A percentile compares a stretch with the other conserved stretches of the same genome.
These are phyloP conservation scores for Schrankia costaestrigalis DNA, from an alignment of 2,888 invertebrate species.

Conservation along the genomic window DNA sequence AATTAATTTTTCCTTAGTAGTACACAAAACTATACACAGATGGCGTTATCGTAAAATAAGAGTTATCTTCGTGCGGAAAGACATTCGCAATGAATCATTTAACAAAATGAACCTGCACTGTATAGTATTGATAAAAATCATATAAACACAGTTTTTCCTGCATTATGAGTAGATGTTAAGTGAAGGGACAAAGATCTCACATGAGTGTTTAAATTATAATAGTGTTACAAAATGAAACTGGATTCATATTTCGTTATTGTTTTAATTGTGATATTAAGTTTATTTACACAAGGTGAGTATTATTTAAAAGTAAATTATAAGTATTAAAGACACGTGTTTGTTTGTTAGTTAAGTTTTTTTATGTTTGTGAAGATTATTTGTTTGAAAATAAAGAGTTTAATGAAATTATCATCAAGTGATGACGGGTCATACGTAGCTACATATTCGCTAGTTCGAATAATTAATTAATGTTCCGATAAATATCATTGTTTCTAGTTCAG, in stretches of 20 bases:
- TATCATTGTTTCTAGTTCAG: too few species aligned
- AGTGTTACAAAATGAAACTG: constrained; percentile 23
- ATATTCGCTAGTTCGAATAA: too few species aligned
- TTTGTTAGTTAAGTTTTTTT: not conserved
- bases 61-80: constrained; percentile 18
- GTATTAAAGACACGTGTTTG: not conserved
- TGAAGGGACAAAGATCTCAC: constrained; percentile 2
- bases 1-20: constrained; percentile 4
- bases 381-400: too few species aligned
- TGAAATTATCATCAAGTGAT: too few species aligned
- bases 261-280: constrained; percentile 20
- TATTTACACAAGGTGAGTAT: constrained; percentile 29
- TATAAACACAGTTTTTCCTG: constrained; percentile 9
- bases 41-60: constrained; percentile 14
- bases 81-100: too few species aligned
- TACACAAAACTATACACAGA: constrained; percentile 12
- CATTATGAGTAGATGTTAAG: constrained; percentile 13
- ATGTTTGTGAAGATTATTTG: too few species aligned
- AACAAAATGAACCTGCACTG: constrained; percentile 11
- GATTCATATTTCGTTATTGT: constrained; percentile 16
- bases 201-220: not conserved
- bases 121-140: constrained; percentile 13
- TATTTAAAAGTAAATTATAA: constrained; percentile 3
- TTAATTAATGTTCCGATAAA: too few species aligned
- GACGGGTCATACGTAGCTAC: too few species aligned